Evolutionary conservation across 1,140 invertebrate genomes (phyloP).

Genomic region (Drosophila lini): DNA sequence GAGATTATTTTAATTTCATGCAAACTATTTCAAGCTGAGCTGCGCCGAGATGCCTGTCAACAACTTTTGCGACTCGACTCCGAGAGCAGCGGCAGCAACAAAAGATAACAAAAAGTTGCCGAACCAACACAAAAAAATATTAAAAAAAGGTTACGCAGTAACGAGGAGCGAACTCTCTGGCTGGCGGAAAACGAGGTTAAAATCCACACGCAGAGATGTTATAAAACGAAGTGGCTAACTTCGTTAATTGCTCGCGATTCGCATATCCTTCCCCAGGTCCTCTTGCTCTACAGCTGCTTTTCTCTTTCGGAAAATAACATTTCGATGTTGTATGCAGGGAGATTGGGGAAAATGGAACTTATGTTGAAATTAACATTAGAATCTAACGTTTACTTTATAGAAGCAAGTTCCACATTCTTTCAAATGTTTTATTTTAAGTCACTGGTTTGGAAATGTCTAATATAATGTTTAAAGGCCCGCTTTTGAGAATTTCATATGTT

Average conservation of each 20-base stretch:
- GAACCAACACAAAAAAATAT: constrained; percentile 23
- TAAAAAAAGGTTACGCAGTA: constrained; percentile 19
- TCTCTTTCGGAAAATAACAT: constrained; percentile 13
- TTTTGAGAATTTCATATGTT: background rate
- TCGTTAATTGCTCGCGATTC: constrained; percentile 34
- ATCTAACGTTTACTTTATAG: too few species aligned
- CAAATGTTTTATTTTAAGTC: background rate
- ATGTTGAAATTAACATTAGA: background rate
- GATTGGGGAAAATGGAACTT: background rate
- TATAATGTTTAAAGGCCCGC: too few species aligned
- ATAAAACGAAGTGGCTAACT: constrained; percentile 36
- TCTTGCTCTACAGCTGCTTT: background rate
- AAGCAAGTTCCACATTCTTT: background rate
- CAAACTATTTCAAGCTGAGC: constrained; percentile 73
- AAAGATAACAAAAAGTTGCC: constrained; percentile 65
- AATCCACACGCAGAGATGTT: constrained; percentile 53
- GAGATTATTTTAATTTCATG: constrained; percentile 81
- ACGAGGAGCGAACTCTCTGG: constrained; percentile 32
- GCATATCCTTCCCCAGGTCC: background rate
- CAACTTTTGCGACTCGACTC: constrained; percentile 62
- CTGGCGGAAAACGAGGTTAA: constrained; percentile 59
- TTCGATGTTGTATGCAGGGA: background rate
- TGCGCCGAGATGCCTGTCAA: constrained; percentile 71
- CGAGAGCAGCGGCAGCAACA: constrained; percentile 54
- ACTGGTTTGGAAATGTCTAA: background rate